Conservation (phyloP, 2,113 vertebrate genomes). For the Oryzias curvinotus region DNA sequence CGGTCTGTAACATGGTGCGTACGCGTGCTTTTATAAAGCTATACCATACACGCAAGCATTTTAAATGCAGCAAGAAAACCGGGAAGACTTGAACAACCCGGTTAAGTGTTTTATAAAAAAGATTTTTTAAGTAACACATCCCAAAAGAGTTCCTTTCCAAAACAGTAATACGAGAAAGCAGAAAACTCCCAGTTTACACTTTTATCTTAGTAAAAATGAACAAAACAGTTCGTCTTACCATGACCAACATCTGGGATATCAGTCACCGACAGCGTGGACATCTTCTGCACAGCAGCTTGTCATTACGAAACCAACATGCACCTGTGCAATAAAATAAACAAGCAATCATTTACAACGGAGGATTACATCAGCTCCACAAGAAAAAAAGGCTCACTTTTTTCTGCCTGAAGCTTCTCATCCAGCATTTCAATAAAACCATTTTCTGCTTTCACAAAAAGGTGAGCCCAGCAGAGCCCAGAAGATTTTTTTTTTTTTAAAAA, state of each 20-base stretch:
- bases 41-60: no score
- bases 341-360: background rate
- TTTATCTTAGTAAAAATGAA: background rate
- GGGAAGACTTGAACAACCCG: no score
- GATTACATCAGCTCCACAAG: background rate
- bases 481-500: conserved; percentile 25
- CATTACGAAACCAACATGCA: conserved; percentile 78
- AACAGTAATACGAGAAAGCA: no score
- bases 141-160: no score
- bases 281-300: conserved; percentile 81
- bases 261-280: conserved; percentile 81
- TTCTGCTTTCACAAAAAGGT: background rate
- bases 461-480: conserved; percentile 3
- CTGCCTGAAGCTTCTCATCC: no score
- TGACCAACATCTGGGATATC: conserved; percentile 84
- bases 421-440: background rate
- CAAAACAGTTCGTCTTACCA: conserved; percentile 65
- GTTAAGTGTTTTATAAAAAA: no score
- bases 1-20: background rate
- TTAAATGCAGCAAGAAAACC: no score
- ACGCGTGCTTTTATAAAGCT: no score
- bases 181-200: no score
- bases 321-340: conserved; percentile 47
- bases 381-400: background rate
- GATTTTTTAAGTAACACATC: no score